phyloP scores from a whole-genome alignment of 2,797 vertebrate species.

The Poeciliopsis infans region DNA sequence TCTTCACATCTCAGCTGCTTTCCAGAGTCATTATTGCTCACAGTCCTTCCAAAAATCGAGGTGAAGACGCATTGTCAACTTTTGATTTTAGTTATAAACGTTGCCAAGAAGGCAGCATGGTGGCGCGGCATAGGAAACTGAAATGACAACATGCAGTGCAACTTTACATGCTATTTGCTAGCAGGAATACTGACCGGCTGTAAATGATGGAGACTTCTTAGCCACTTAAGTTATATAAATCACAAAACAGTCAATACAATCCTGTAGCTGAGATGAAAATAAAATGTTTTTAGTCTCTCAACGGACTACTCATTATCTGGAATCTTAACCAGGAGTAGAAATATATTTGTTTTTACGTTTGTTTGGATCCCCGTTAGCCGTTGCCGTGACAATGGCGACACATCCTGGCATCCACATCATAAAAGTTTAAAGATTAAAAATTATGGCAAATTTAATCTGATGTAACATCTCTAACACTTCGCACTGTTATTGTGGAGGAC shows the following conservation, averaged over 20 bases:
- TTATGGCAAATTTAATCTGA: neutral
- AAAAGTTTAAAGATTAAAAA: too few relatives aligned
- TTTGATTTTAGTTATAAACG: neutral
- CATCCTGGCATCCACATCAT: too few relatives aligned
- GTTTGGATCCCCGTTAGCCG: too few relatives aligned
- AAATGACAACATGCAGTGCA: neutral
- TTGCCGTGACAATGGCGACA: too few relatives aligned
- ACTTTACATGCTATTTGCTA: neutral
- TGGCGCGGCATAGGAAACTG: neutral
- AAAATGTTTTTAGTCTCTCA: neutral
- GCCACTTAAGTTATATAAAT: neutral
- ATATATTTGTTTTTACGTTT: too few relatives aligned
- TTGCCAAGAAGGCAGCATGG: neutral
- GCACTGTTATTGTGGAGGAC: neutral
- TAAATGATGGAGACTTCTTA: neutral
- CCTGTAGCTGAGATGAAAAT: neutral
- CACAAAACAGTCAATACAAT: neutral
- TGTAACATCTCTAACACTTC: neutral
- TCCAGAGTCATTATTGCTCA: neutral
- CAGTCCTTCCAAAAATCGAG: conserved; percentile 11
- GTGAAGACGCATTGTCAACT: neutral
- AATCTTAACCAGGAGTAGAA: too few relatives aligned
- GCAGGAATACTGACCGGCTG: neutral
- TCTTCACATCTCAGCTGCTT: conserved; percentile 12
- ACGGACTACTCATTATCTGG: neutral